Base-by-base conservation (phyloP, 2,888 invertebrate species). In the Sepioteuthis lessoniana region DNA sequence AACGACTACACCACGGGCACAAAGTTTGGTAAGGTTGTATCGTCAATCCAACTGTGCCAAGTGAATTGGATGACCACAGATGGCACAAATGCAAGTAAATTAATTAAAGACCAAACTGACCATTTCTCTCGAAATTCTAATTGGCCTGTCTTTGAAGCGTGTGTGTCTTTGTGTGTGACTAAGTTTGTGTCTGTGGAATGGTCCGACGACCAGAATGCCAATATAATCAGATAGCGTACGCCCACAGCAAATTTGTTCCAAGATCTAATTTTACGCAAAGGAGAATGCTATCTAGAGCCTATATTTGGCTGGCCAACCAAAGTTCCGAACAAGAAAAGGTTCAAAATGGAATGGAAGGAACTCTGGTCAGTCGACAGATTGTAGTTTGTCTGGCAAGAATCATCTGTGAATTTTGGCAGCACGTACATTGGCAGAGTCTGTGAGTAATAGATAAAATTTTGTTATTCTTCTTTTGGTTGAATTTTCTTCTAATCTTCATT, bases 1-100 rank as follows among this genome's bases (percentile, higher is more conserved):
- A n/a, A n/a, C n/a, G n/a, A n/a, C n/a, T n/a, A n/a, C n/a, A n/a
- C n/a, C n/a, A n/a, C n/a, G n/a, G n/a, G n/a, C n/a, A n/a, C 13
- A 76, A 25, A 76, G n/a, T 76, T 76, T 76, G n/a, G n/a, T 76
- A 19, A 76, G 2, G n/a, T 35, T 76, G 76, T n/a, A 35, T 35
- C 16, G 35, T 13, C 19, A 35, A n/a, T 35, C 35, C n/a, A 16
- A 76, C 35, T 35, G n/a, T 76, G 76, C 76, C 76, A 76, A 76
- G 76, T 76, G 76, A 76, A 76, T 35, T 76, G 76, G 35, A 76
- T 76, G 76, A 76, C 76, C 76, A 35, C n/a, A 76, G 76, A 76
- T 76, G 76, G 76, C 76, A 76, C n/a, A 76, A 76, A 76, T 76
- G 35, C 76, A 76, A 76, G n/a, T 76, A 76, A 76, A 76, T 76